phyloP scores from a whole-genome alignment of 2,888 invertebrate genomes.

The Papilio demoleus region DNA sequence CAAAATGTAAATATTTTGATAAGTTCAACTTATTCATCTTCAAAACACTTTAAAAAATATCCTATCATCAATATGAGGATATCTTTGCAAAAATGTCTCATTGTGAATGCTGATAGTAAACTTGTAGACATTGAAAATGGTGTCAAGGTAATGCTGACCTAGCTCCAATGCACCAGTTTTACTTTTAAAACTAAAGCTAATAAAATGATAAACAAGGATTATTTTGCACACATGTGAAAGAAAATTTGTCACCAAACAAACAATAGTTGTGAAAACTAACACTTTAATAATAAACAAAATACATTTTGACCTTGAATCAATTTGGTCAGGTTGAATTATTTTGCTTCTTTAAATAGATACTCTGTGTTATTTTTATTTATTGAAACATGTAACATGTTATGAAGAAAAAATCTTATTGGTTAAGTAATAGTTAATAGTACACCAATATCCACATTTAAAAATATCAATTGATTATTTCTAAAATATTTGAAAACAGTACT shows the following conservation, averaged over 20 bases:
- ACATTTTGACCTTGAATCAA: constrained; percentile 5
- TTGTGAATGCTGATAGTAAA: constrained; percentile 15
- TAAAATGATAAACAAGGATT: constrained; percentile 7
- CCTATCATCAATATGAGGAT: not conserved
- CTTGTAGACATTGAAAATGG: constrained; percentile 17
- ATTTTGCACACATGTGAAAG: not conserved
- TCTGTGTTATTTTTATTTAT: too few species aligned
- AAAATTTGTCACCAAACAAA: not conserved
- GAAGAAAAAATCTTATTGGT: not conserved
- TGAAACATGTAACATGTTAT: not conserved
- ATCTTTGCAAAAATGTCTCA: not conserved
- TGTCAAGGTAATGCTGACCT: constrained; percentile 37
- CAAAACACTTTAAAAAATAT: not conserved
- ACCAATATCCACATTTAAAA: too few species aligned
- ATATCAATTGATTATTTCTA: too few species aligned
- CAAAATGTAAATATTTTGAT: too few species aligned
- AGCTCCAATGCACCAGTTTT: constrained; percentile 25
- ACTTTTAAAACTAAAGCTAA: constrained; percentile 7
- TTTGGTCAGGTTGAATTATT: not conserved
- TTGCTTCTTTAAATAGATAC: not conserved
- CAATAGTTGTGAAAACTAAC: not conserved
- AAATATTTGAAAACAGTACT: too few species aligned
- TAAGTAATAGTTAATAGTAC: not conserved
- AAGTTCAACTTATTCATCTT: too few species aligned
- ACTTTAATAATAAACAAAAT: not conserved